Conservation (phyloP, 2,113 vertebrate species). For the Xyliphius kryptos region DNA sequence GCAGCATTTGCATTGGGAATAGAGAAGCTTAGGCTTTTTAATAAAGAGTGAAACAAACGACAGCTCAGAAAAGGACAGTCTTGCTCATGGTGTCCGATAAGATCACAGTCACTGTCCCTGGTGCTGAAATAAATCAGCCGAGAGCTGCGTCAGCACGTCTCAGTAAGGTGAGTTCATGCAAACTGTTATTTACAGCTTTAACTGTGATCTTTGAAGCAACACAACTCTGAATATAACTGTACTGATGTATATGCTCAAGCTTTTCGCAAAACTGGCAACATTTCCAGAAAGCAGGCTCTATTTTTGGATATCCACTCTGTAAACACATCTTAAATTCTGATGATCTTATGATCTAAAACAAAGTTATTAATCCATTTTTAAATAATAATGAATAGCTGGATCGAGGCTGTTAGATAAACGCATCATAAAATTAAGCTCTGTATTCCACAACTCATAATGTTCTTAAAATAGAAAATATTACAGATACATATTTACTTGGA, state of each 20-base stretch:
- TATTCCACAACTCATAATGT: too few species aligned
- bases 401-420: background rate
- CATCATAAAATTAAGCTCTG: background rate
- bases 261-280: too few species aligned
- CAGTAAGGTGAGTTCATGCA: background rate
- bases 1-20: conserved; percentile 1
- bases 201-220: background rate
- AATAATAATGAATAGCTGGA: background rate
- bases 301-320: too few species aligned
- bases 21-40: background rate
- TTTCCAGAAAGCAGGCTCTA: too few species aligned
- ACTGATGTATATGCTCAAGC: too few species aligned
- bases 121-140: background rate
- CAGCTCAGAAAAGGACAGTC: background rate
- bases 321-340: too few species aligned
- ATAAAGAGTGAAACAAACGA: conserved; percentile 1
- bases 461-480: too few species aligned
- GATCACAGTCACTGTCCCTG: background rate
- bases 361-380: too few species aligned
- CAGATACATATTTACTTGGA: too few species aligned
- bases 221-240: too few species aligned
- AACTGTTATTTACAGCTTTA: background rate
- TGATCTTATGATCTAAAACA: too few species aligned
- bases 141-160: background rate
- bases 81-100: background rate